Base-by-base conservation (phyloP, 2,797 vertebrate species). In the Cirrhinus mrigala region DNA sequence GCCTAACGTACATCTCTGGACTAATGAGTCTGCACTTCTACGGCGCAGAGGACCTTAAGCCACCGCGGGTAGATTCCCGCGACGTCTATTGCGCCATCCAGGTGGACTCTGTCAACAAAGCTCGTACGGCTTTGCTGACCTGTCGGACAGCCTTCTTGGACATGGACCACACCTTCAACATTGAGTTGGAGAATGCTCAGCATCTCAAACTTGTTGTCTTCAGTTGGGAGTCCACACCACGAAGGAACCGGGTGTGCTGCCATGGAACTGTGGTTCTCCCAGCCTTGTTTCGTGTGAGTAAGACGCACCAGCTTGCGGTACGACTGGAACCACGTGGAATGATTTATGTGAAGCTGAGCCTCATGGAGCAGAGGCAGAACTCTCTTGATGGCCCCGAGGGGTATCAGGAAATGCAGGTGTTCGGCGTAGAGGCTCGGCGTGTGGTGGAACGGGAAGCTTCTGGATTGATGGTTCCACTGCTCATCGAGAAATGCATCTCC, bases 101-200 rank as follows among this genome's bases (percentile, higher is more conserved):
- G 90, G 97, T 99, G 86, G 98, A 99, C 92, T 97, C 97, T 0
- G 97, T 99, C 33, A 99, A 99, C 82, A 98, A 99, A 93, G 98
- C 98, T 12, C 96, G 98, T 64, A 99, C 98, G 1, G 98, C 98
- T 14, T 95, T 99, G 82, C 97, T 99, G 62, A 98, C 98, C 0
- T 99, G 98, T 85, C 95, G 96, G 85, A 97, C 97, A 0, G 89
- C 97, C 0, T 99, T 99, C 93, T 92, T 99, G 68, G 98, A 97
- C 88, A 99, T 99, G 98, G 98, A 99, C 92, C 98, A 99, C 92
- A 99, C 98, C 0, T 99, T 99, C 92, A 99, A 99, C 94, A 99
- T 99, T 60, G 97, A 99, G 89, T 94, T 99, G 44, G 98, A 99
- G 94, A 99, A 99, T 0, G 98, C 98, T 2, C 98, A 99, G 94